Conservation (phyloP, 2,113 vertebrate species). For the Vidua macroura region DNA sequence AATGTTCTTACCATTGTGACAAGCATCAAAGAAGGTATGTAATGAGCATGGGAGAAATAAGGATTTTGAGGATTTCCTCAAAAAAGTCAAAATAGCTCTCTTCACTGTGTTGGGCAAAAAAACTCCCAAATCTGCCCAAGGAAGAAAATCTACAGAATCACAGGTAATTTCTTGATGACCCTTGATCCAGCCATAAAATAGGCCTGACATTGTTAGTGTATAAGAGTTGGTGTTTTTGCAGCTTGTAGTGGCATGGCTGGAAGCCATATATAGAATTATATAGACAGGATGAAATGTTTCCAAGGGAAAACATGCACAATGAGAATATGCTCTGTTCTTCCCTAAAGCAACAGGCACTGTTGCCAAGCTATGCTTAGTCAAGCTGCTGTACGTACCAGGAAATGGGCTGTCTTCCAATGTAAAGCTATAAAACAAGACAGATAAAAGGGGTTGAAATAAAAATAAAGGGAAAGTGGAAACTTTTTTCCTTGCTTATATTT, state of each 20-base stretch:
- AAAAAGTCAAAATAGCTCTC: not conserved
- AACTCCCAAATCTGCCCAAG: not conserved
- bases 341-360: slow-evolving; percentile 57
- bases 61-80: not conserved
- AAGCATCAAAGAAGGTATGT: not conserved
- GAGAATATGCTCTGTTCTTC: slow-evolving; percentile 61
- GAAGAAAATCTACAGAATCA: not conserved
- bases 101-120: not conserved
- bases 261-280: slow-evolving; percentile 59
- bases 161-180: not conserved
- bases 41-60: not conserved
- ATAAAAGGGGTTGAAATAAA: slow-evolving; percentile 55
- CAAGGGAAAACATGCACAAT: slow-evolving; percentile 64
- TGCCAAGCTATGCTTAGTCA: slow-evolving; percentile 62
- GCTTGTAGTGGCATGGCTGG: slow-evolving; percentile 58
- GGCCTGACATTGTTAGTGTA: not conserved
- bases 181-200: not conserved
- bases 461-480: slow-evolving; percentile 54
- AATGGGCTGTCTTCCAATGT: slow-evolving; percentile 52
- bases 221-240: slow-evolving; percentile 48
- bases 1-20: not conserved
- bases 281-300: slow-evolving; percentile 58
- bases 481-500: not conserved
- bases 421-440: slow-evolving; percentile 62
- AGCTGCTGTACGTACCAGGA: slow-evolving; percentile 60